These are phyloP conservation scores for Drosophila incognita DNA, from an alignment of 2,888 invertebrate genomes.

Conservation along the genomic window DNA sequence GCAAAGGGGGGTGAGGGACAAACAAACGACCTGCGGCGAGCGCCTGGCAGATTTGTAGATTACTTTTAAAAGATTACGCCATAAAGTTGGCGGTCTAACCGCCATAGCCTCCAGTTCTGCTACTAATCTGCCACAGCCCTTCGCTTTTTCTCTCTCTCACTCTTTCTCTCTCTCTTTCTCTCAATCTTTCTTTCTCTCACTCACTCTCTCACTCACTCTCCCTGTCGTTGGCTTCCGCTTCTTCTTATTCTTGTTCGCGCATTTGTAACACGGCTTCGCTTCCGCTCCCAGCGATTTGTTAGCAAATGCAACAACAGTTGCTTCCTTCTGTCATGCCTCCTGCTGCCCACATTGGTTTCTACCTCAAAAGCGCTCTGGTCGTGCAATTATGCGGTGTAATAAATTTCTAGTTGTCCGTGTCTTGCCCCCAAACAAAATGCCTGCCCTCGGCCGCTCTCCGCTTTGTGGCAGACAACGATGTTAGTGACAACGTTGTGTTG, in stretches of 20 bases:
- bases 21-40: constrained; percentile 77
- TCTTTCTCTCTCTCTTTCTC: neutral
- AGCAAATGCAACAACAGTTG: constrained; percentile 78
- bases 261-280: constrained; percentile 78
- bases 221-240: constrained; percentile 28
- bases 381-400: constrained; percentile 82
- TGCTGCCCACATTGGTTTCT: constrained; percentile 44
- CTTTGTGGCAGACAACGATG: constrained; percentile 43
- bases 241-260: constrained; percentile 74
- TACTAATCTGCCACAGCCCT: constrained; percentile 7
- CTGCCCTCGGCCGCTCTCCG: neutral
- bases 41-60: constrained; percentile 77
- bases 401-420: constrained; percentile 77
- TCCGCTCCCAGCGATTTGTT: constrained; percentile 76
- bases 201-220: neutral
- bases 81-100: constrained; percentile 76
- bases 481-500: constrained; percentile 53
- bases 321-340: constrained; percentile 26
- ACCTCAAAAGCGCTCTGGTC: constrained; percentile 76
- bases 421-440: constrained; percentile 7
- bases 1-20: neutral
- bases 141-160: neutral
- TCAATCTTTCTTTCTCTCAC: neutral
- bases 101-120: constrained; percentile 10
- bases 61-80: constrained; percentile 80